Conservation (phyloP, 2,113 vertebrate genomes). For the Sclerurus mexicanus region DNA sequence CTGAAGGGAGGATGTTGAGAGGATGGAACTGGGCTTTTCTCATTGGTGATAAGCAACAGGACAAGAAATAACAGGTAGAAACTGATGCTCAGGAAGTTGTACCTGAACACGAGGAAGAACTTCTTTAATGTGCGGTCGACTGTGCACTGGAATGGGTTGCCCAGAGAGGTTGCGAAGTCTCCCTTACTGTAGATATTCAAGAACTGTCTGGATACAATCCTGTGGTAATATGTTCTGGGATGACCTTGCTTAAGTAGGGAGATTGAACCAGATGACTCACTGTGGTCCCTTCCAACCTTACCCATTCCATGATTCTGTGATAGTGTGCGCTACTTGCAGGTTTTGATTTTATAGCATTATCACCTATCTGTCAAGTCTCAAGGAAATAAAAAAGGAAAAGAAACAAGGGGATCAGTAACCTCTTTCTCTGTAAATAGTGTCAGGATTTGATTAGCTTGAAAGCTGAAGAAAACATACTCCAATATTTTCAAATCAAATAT, state of each 20-base stretch:
- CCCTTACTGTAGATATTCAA: accelerated
- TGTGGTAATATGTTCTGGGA: not conserved
- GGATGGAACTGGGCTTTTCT: not conserved
- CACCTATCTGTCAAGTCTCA: not conserved
- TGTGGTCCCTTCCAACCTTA: not conserved
- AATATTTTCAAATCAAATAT: not conserved
- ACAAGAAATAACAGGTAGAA: not conserved
- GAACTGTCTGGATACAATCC: not conserved
- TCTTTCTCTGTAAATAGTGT: not conserved
- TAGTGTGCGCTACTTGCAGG: not conserved
- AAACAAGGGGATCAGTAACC: not conserved
- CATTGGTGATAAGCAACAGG: not conserved
- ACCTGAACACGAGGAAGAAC: not conserved
- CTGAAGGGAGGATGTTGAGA: not conserved
- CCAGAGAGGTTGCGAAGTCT: not conserved
- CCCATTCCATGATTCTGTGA: not conserved
- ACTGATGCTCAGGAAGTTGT: not conserved
- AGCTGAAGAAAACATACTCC: not conserved
- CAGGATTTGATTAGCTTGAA: not conserved
- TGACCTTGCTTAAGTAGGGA: not conserved
- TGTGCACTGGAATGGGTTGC: not conserved
- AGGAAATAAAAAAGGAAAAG: not conserved
- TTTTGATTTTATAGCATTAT: not conserved
- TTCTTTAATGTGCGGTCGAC: not conserved
- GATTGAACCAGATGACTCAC: not conserved